Base-by-base conservation (phyloP, 2,113 vertebrate genomes). In the Proteles cristata region DNA sequence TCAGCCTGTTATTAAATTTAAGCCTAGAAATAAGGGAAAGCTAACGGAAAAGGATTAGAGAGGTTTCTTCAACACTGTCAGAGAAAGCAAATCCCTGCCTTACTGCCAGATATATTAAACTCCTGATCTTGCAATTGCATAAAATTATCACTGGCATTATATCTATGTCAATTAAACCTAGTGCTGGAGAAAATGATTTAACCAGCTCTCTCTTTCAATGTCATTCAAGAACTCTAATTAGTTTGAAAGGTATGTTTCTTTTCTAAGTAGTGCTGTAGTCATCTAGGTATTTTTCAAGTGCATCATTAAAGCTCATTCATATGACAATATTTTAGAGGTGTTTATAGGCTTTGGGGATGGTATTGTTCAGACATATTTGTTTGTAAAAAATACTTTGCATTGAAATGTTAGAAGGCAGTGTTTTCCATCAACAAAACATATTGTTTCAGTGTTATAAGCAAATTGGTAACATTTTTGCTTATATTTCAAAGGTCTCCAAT, bases 81-180 rank as follows among this genome's bases (percentile, higher is more conserved):
- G 76, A 80, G 92, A 97, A 96, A 97, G 94, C 86, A 98, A 98
- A 98, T 97, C 95, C 95, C 92, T 90, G 74, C 87, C 61, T 96
- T 87, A 21, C 96, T 97, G 95, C 97, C 96, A 97, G 94, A 76
- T 96, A 82, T 92, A 98, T 98, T 98, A 97, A 98, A 98, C 50
- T 79, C 90, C 91, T 94, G 84, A 94, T 97, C 93, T 97, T 97
- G 94, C 93, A 98, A 97, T 55, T 96, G 97, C 96, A 96, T 95
- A 81, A 98, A 98, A 98, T 98, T 96, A 98, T 98, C 97, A 93
- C 84, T 93, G 97, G 84, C 97, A 97, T 98, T 98, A 98, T 97
- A 98, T 97, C 94, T 97, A 55, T 97, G 98, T 95, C 98, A 98
- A 98, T 98, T 98, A 97, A 97, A 89, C 35, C 68, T 85, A 86